phyloP scores from a whole-genome alignment of 2,888 invertebrate genomes.

The Hecatera dysodea region DNA sequence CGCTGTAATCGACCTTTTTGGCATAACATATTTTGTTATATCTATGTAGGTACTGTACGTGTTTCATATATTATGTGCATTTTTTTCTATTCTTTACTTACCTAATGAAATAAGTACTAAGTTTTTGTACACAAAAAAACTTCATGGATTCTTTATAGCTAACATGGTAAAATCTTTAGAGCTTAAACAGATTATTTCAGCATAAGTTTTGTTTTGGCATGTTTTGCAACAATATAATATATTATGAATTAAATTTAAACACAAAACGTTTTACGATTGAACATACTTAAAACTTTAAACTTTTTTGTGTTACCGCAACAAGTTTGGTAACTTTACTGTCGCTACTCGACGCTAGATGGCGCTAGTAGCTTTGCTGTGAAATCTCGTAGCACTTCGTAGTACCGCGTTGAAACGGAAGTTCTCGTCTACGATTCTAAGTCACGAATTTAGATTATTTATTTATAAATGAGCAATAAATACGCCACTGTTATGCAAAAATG shows the following conservation, averaged over 20 bases:
- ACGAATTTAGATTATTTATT: not conserved
- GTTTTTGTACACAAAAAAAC: not conserved
- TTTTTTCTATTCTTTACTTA: not conserved
- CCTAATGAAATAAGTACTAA: not conserved
- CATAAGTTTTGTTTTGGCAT: not conserved
- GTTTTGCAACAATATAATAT: not conserved
- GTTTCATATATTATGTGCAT: no score
- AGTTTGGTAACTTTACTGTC: conserved; percentile 23
- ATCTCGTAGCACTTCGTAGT: conserved; percentile 26
- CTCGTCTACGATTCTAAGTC: not conserved
- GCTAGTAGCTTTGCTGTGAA: conserved; percentile 58
- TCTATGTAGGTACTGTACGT: no score
- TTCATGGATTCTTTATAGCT: no score
- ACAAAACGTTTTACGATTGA: not conserved
- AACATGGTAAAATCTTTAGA: no score
- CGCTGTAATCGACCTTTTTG: no score
- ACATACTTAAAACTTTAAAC: no score
- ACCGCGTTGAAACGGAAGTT: conserved; percentile 21
- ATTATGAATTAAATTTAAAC: not conserved
- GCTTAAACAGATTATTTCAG: no score
- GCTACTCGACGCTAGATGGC: conserved; percentile 87
- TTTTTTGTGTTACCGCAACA: not conserved
- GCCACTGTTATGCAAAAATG: not conserved
- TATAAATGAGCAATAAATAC: not conserved
- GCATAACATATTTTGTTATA: no score